A percentile compares a stretch with the other conserved stretches of the same genome.
phyloP scores from a whole-genome alignment of 2,113 vertebrate species.

The Physeter macrocephalus region DNA sequence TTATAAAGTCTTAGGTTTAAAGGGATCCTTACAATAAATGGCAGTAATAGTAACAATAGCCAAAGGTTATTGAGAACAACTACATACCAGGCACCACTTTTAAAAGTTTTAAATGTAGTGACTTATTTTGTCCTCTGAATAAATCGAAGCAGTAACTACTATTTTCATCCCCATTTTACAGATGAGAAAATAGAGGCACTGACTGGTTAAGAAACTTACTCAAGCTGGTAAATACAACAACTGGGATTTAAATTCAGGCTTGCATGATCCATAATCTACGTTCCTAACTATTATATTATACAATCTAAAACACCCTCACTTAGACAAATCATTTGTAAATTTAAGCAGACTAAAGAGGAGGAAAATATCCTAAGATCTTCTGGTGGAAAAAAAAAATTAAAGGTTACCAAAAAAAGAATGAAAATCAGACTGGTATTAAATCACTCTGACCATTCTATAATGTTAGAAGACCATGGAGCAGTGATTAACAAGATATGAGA shows the following conservation, averaged over 20 bases:
- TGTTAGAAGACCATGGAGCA: not conserved
- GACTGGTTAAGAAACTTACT: not conserved
- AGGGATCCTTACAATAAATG: not conserved
- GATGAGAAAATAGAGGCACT: not conserved
- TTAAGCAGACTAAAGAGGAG: not conserved
- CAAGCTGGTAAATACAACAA: not conserved
- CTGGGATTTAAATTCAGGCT: not conserved
- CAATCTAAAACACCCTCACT: not conserved
- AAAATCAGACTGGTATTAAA: not conserved
- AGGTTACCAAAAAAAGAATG: not conserved
- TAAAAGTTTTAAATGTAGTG: not conserved
- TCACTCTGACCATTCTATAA: not conserved
- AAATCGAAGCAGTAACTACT: not conserved
- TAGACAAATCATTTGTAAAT: not conserved
- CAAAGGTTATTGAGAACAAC: not conserved
- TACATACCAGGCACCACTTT: not conserved
- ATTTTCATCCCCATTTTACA: not conserved
- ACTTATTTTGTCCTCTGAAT: not conserved
- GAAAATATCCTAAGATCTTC: not conserved
- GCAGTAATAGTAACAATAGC: not conserved
- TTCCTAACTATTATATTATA: not conserved
- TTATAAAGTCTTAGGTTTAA: not conserved
- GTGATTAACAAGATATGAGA: not conserved
- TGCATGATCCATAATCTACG: rapidly evolving
- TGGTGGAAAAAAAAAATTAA: not conserved